These are phyloP conservation scores for Onychostruthus taczanowskii DNA, from an alignment of 2,113 vertebrate species.

Conservation along the genomic window DNA sequence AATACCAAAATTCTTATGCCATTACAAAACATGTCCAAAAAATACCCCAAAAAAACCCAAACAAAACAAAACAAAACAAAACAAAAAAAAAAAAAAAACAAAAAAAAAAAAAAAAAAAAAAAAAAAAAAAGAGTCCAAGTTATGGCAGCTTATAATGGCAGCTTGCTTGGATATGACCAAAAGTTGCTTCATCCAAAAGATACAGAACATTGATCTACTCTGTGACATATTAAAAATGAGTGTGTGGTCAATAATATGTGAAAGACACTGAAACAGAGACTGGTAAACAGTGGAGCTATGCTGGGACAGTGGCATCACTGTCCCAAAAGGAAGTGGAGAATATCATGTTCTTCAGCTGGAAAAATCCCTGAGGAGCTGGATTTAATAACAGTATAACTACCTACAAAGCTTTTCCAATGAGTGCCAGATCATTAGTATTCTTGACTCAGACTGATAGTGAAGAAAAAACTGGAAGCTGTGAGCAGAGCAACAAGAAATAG, in stretches of 20 bases:
- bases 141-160: constrained; percentile 19
- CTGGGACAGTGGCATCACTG: neutral
- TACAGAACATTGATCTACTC: neutral
- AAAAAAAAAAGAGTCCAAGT: constrained; percentile 12
- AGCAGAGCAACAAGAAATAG: neutral
- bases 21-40: constrained; percentile 34
- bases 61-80: neutral
- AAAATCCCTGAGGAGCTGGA: neutral
- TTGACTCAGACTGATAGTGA: neutral
- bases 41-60: neutral
- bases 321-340: neutral
- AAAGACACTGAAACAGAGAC: neutral
- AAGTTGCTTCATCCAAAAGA: neutral
- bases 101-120: neutral
- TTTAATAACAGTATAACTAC: neutral
- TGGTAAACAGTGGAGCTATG: neutral
- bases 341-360: neutral
- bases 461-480: neutral
- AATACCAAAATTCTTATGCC: constrained; percentile 38
- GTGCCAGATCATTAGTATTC: neutral
- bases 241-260: neutral
- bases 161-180: constrained; percentile 16
- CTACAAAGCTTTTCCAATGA: neutral
- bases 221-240: neutral
- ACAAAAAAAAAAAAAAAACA: neutral